These are phyloP conservation scores for Buceros bicornis DNA, from an alignment of 2,797 vertebrate species.

Conservation along the genomic window DNA sequence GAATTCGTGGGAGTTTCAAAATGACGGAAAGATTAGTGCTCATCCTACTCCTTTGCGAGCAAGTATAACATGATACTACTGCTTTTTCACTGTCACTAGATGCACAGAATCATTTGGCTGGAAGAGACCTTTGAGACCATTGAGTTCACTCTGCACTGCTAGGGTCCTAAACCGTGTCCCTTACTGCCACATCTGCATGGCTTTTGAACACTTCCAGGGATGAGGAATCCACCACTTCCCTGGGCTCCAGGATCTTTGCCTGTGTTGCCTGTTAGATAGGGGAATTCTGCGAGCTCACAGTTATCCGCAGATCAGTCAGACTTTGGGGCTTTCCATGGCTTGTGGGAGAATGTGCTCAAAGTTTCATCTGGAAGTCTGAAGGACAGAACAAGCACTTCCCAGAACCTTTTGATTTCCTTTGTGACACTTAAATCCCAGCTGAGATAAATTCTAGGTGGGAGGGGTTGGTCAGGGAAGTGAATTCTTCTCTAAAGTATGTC, in stretches of 20 bases:
- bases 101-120: too few relatives aligned
- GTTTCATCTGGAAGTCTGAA: not conserved
- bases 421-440: slow-evolving; percentile 41
- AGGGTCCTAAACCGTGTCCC: too few relatives aligned
- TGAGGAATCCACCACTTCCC: too few relatives aligned
- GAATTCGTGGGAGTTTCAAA: not conserved
- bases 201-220: too few relatives aligned
- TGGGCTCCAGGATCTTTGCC: not conserved
- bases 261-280: not conserved
- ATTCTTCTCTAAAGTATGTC: not conserved
- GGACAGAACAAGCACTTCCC: slow-evolving; percentile 31
- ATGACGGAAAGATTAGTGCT: not conserved
- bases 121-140: too few relatives aligned
- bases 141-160: too few relatives aligned
- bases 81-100: not conserved
- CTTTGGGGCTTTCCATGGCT: not conserved
- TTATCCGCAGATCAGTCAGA: not conserved
- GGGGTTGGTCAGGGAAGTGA: not conserved
- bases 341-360: not conserved
- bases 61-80: not conserved
- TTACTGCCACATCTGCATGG: too few relatives aligned
- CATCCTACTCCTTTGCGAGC: not conserved
- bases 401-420: slow-evolving; percentile 53
- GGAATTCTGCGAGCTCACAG: not conserved
- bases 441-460: slow-evolving; percentile 4